Conservation (phyloP, 2,113 vertebrate species). For the Apodemus speciosus region DNA sequence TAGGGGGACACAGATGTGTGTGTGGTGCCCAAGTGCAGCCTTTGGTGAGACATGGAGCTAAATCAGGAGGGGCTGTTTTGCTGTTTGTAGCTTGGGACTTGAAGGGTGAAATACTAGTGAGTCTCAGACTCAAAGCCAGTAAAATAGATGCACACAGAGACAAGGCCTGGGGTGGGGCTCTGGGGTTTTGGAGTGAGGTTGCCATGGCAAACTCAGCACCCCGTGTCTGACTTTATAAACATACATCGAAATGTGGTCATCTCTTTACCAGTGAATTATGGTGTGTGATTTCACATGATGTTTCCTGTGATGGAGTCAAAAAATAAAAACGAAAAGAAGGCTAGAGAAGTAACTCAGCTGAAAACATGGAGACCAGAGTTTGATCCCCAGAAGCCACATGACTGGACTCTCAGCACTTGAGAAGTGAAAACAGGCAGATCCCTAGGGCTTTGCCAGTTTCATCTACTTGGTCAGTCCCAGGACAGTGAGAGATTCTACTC, state of each 20-base stretch:
- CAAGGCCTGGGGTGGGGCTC: not conserved
- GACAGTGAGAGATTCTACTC: not conserved
- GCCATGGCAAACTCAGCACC: not conserved
- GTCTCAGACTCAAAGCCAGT: not conserved
- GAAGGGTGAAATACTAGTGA: not conserved
- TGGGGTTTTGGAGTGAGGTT: not conserved
- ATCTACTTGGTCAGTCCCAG: no score
- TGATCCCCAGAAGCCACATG: not conserved
- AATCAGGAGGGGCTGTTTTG: conserved; percentile 17
- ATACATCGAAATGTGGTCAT: not conserved
- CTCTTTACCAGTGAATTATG: not conserved
- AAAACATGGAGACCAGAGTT: not conserved
- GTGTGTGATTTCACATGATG: fast-evolving
- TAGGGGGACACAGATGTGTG: conserved; percentile 67
- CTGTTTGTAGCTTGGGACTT: not conserved
- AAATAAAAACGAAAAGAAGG: not conserved
- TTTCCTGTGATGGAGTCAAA: not conserved
- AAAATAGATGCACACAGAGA: not conserved
- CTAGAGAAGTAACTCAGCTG: not conserved
- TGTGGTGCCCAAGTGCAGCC: not conserved
- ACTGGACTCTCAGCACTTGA: not conserved
- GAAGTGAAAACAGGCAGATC: not conserved
- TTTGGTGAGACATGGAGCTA: conserved; percentile 16
- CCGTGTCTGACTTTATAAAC: not conserved
- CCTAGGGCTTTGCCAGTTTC: not conserved